Percentiles rank a stretch among this genome's conserved stretches.
Evolutionary conservation across 2,113 vertebrate genomes (phyloP).

Genomic region (Amazona guildingii): DNA sequence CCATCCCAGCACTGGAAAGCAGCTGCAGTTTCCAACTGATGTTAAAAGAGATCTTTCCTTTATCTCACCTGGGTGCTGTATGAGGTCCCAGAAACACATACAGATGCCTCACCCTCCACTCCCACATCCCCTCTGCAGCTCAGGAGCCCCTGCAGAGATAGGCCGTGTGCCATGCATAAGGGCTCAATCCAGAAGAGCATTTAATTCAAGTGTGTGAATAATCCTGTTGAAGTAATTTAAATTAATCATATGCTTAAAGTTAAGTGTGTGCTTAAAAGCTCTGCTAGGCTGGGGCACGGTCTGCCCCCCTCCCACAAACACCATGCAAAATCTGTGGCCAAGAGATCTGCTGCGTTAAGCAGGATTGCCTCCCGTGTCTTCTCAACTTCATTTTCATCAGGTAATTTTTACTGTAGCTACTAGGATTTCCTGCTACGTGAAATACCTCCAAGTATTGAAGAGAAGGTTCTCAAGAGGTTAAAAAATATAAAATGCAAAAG

Average conservation of each 20-base stretch:
- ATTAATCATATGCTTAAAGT: slow-evolving; percentile 20
- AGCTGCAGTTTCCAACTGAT: neutral
- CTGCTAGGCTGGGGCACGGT: neutral
- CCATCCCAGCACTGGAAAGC: neutral
- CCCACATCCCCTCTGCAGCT: neutral
- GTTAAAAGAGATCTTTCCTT: neutral
- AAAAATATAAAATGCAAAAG: slow-evolving; percentile 9
- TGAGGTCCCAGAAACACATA: neutral
- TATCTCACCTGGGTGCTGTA: neutral
- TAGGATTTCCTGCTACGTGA: neutral
- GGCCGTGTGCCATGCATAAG: neutral
- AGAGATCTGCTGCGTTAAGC: neutral
- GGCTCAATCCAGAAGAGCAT: neutral
- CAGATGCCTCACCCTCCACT: neutral
- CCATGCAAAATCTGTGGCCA: neutral
- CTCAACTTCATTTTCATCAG: neutral
- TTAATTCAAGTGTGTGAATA: slow-evolving; percentile 46
- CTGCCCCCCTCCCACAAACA: neutral
- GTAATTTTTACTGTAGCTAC: neutral
- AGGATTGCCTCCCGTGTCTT: neutral
- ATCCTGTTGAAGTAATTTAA: slow-evolving; percentile 41
- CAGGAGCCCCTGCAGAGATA: neutral
- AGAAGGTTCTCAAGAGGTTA: slow-evolving; percentile 33
- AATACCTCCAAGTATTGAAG: neutral
- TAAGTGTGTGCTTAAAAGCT: slow-evolving; percentile 9